Percentiles rank a stretch among this genome's conserved stretches.
phyloP scores from a whole-genome alignment of 2,888 invertebrate species.

The Mycogona germanica region DNA sequence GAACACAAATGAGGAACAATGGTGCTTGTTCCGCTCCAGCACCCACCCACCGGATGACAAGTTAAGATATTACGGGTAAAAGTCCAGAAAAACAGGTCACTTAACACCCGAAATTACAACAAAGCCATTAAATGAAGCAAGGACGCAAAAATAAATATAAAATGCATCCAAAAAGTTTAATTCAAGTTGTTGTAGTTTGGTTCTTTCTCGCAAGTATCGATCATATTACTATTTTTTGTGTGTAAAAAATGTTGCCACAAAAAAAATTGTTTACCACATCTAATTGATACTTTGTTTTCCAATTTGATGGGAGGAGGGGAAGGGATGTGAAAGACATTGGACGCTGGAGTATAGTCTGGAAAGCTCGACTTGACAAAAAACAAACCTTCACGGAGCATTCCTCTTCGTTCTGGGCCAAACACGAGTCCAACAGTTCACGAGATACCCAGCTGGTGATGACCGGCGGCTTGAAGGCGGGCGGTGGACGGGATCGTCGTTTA shows the following conservation, averaged over 20 bases:
- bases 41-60: too few species aligned
- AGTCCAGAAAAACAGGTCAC: too few species aligned
- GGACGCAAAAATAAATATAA: too few species aligned
- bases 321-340: neutral
- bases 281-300: neutral
- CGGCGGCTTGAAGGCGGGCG: neutral
- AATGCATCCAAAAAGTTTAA: too few species aligned
- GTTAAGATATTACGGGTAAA: too few species aligned
- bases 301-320: neutral
- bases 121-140: too few species aligned
- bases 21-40: too few species aligned
- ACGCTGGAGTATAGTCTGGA: neutral
- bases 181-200: too few species aligned
- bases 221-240: too few species aligned
- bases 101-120: too few species aligned
- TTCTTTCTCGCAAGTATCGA: too few species aligned
- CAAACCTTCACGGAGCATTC: neutral
- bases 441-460: constrained; percentile 13
- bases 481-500: neutral
- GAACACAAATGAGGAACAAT: too few species aligned
- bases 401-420: constrained; percentile 1
- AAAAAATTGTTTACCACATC: neutral
- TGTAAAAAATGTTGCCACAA: neutral
- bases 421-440: constrained; percentile 15
- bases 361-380: neutral